Conservation (phyloP, 2,888 invertebrate genomes). For the Dioctria linearis region DNA sequence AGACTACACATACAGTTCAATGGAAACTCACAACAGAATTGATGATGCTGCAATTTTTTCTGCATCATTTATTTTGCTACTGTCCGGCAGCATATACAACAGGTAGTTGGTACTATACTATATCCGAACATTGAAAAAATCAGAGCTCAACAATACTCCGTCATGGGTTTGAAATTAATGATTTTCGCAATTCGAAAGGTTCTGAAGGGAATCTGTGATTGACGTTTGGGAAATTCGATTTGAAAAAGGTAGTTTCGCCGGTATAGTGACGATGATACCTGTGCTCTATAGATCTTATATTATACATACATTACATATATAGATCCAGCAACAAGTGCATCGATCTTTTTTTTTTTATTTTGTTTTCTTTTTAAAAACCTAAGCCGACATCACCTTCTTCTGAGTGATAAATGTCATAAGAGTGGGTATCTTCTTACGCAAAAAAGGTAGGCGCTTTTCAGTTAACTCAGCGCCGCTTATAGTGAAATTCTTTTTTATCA, state of each 20-base stretch:
- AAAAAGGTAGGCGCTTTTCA: slow-evolving; percentile 2
- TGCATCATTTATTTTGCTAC: slow-evolving; percentile 58
- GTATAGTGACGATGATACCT: background rate
- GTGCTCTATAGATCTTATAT: background rate
- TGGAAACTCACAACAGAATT: slow-evolving; percentile 30
- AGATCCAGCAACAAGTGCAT: background rate
- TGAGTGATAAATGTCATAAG: slow-evolving; percentile 53
- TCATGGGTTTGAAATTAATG: slow-evolving; percentile 44
- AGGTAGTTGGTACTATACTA: slow-evolving; percentile 18
- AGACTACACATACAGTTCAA: background rate
- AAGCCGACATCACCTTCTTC: slow-evolving; percentile 26
- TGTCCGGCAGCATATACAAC: slow-evolving; percentile 34
- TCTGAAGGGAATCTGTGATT: slow-evolving; percentile 10
- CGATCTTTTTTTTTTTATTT: background rate
- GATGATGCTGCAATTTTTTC: slow-evolving; percentile 55
- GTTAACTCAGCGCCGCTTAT: background rate
- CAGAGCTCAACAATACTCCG: background rate
- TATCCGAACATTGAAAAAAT: background rate
- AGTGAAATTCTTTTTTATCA: background rate
- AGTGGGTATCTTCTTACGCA: slow-evolving; percentile 17
- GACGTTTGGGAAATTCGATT: slow-evolving; percentile 41
- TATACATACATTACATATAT: too few relatives aligned
- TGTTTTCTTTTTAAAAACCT: slow-evolving; percentile 22
- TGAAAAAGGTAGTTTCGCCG: background rate
- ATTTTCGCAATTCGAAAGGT: slow-evolving; percentile 18